A percentile compares a stretch with the other conserved stretches of the same genome.
These are phyloP conservation scores for Eciton burchellii DNA, from an alignment of 1,140 invertebrate species.

Conservation along the genomic window DNA sequence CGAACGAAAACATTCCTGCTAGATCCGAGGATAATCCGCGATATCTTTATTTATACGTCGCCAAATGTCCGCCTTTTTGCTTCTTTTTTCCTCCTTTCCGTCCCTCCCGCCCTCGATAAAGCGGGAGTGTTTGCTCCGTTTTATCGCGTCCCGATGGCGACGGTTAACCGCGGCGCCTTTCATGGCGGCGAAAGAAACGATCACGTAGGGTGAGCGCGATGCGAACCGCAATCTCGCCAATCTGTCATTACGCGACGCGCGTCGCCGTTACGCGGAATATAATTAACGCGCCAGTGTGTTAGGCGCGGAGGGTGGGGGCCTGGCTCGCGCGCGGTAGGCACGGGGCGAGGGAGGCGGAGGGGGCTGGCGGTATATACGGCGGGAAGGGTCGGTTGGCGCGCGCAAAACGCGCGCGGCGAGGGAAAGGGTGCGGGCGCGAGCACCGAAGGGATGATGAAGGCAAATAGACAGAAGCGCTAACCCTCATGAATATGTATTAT, in stretches of 20 bases:
- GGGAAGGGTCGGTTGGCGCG: no score
- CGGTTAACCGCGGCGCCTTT: not conserved
- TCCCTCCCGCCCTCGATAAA: no score
- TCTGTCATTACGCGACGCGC: slow-evolving; percentile 54
- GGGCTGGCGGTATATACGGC: no score
- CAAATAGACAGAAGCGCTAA: slow-evolving; percentile 81
- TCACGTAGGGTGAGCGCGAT: not conserved
- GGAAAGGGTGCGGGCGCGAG: slow-evolving; percentile 35
- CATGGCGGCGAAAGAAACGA: not conserved
- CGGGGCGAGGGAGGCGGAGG: slow-evolving; percentile 8
- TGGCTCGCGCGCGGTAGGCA: slow-evolving; percentile 17
- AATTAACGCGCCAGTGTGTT: slow-evolving; percentile 50
- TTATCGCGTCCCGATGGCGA: not conserved
- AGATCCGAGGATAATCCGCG: no score
- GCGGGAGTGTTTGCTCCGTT: not conserved
- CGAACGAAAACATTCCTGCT: not conserved
- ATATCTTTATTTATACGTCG: no score
- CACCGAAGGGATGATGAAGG: slow-evolving; percentile 73
- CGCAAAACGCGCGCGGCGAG: slow-evolving; percentile 32
- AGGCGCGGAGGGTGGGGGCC: slow-evolving; percentile 35
- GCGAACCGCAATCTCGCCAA: slow-evolving; percentile 48
- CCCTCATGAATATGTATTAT: slow-evolving; percentile 85
- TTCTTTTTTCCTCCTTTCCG: no score
- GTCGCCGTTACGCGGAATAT: slow-evolving; percentile 49
- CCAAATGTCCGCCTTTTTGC: not conserved